phyloP scores from a whole-genome alignment of 2,113 vertebrate species.

The Cryptomyrus ogoouensis region DNA sequence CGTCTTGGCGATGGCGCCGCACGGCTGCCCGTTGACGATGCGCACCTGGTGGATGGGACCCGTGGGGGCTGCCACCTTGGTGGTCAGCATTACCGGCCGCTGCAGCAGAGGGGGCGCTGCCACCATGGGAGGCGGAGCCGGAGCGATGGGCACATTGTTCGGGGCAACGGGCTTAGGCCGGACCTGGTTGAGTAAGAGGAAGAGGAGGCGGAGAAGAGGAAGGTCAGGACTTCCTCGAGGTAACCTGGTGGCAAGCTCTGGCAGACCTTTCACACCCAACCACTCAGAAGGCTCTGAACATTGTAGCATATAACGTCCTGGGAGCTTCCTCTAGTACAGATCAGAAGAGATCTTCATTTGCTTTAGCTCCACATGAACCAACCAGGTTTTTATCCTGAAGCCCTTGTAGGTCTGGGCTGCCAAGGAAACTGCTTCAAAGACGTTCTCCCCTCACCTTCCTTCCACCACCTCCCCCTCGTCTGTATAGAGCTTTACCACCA shows the following conservation, averaged over 20 bases:
- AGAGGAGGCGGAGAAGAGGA: neutral
- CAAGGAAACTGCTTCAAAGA: neutral
- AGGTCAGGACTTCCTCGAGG: neutral
- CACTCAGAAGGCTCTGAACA: neutral
- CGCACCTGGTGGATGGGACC: conserved; percentile 82
- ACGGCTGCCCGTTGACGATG: conserved; percentile 77
- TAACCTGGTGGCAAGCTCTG: neutral
- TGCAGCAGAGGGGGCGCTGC: conserved; percentile 79
- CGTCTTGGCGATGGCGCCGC: conserved; percentile 74
- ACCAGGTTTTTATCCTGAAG: neutral
- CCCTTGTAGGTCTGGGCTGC: neutral
- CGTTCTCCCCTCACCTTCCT: neutral
- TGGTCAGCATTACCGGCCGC: conserved; percentile 79
- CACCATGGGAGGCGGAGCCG: conserved; percentile 73
- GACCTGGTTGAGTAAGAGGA: conserved; percentile 54
- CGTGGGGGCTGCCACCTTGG: conserved; percentile 73
- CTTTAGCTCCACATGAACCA: neutral
- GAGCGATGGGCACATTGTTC: conserved; percentile 75
- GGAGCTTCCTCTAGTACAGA: neutral
- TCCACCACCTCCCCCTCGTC: neutral
- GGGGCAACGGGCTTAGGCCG: conserved; percentile 78
- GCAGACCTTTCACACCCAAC: neutral
- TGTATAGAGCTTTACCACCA: neutral
- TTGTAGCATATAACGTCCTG: too few relatives aligned
- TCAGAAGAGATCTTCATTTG: neutral